phyloP scores from a whole-genome alignment of 2,888 invertebrate genomes.

The Vandiemenella viatica region DNA sequence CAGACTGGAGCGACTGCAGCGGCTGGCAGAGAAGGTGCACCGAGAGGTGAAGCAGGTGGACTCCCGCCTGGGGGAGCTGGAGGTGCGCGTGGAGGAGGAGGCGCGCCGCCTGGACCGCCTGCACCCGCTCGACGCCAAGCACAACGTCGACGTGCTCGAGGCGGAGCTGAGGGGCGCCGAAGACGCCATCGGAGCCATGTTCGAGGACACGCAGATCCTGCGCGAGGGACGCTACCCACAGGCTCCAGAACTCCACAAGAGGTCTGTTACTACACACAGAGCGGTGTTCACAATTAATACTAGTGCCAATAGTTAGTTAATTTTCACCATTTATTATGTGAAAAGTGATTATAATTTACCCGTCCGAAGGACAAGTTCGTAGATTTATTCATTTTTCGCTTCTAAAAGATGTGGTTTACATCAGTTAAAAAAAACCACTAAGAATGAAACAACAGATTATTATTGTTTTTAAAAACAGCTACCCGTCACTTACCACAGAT shows the following conservation, averaged over 20 bases:
- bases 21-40: constrained; percentile 79
- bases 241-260: constrained; percentile 62
- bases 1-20: constrained; percentile 75
- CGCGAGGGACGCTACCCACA: constrained; percentile 79
- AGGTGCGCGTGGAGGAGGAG: constrained; percentile 76
- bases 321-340: no score
- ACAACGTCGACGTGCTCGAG: constrained; percentile 79
- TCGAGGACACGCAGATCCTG: constrained; percentile 73
- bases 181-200: constrained; percentile 74
- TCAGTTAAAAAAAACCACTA: no score
- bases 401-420: no score
- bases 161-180: constrained; percentile 73
- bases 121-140: constrained; percentile 87
- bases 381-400: no score
- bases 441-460: no score
- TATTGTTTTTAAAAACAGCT: no score
- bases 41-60: constrained; percentile 85
- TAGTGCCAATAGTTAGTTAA: no score
- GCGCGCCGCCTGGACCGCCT: constrained; percentile 65
- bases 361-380: no score
- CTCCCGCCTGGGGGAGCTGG: constrained; percentile 68
- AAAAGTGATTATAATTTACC: no score
- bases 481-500: no score
- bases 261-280: no score
- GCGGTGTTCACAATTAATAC: no score